Evolutionary conservation across 2,888 invertebrate species (phyloP), one percentile per base, ranked within the genome.

Genomic region (Diplolepis rosae): DNA sequence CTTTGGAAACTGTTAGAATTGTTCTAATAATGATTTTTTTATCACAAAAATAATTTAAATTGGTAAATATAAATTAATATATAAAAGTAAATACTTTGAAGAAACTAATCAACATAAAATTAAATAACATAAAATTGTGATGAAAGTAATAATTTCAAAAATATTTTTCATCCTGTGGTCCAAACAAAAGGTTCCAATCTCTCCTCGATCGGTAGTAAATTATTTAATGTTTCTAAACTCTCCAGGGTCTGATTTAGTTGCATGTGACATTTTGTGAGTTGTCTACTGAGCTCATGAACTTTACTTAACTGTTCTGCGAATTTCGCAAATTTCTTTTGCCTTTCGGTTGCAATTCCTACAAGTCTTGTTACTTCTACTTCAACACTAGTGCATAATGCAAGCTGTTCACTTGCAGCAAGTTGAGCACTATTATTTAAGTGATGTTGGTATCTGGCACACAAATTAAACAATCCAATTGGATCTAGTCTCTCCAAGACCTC

Each of bases 171-270:
- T 80, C 94, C 93, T 11, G 94, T 94, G n/a, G 93, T 95, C 96
- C 96, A 96, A 0, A 95, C 93, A 85, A 98, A 97, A 0, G 97
- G 95, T 85, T 97, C 96, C 48, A 98, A 89, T 13, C 96, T 92
- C 79, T 96, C 95, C 18, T 94, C 94, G 61, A 94, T 91, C 28
- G 97, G 96, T 35, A 98, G 90, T 76, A 94, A 89, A 82, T 94
- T 93, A 84, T 98, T 98, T 52, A 98, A 90, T 15, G 94, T 93
- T 85, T 97, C 96, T 85, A 97, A 92, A 65, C 95, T 95, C 85
- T 95, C 96, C 1, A 97, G 89, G 0, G 95, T 95, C 89, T 96
- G 94, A 88, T 95, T 95, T 18, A 98, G 90, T 69, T 95, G 89
- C 69, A 94, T 93, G 86, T 96, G 95, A 84, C 97, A 96, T 28